Conservation (phyloP, 2,113 vertebrate species). For the Nesogale talazaci region DNA sequence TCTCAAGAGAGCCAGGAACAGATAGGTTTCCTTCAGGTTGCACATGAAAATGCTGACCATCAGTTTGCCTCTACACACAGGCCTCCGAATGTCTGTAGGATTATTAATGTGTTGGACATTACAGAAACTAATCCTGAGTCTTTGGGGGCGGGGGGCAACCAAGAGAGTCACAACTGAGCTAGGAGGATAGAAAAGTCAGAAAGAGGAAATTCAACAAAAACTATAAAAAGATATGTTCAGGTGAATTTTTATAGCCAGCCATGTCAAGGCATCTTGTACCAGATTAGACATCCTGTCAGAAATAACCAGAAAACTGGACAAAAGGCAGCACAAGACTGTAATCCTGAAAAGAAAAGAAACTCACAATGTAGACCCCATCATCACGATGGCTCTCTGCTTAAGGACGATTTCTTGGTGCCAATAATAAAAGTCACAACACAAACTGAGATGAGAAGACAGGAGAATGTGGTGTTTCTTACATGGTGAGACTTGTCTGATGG, state of each 20-base stretch:
- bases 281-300: neutral
- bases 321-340: neutral
- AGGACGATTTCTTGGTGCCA: neutral
- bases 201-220: neutral
- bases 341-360: neutral
- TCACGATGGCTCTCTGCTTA: neutral
- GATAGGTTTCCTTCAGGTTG: neutral
- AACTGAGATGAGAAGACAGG: neutral
- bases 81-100: neutral
- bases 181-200: neutral
- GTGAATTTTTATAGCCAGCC: neutral
- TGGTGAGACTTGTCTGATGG: neutral
- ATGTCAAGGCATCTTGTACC: neutral
- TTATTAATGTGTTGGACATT: neutral
- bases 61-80: neutral
- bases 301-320: neutral
- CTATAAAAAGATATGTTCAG: neutral
- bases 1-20: neutral
- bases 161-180: neutral
- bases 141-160: neutral
- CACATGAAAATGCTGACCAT: neutral
- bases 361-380: neutral
- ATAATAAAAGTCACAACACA: neutral
- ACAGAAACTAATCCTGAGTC: neutral
- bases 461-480: neutral